Base-by-base conservation (phyloP, 2,888 invertebrate genomes). In the Pyrochroa serraticornis region DNA sequence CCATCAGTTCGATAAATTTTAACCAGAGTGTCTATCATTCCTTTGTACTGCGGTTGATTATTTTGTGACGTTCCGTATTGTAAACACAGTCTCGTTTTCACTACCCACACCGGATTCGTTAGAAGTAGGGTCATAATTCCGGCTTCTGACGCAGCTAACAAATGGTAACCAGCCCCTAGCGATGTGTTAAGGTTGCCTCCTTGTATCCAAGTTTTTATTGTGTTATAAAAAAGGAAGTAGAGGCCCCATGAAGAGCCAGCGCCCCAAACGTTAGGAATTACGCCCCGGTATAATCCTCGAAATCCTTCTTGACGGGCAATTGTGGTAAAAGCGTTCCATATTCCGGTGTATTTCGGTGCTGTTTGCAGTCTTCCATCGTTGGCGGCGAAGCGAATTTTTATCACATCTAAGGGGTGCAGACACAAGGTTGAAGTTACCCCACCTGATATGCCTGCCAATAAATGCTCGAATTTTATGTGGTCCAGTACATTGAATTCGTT, bases 51-150 rank as follows among this genome's bases (percentile, higher is more conserved):
- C 63, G 83, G 81, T 43, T 85, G 58, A 1, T 82, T 67, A 3
- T 80, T 49, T 6, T 70, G 70, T 58, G 83, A 83, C 51, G 87
- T 87, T 72, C 84, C 84, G 79, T 95, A 97, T 80, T 99, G 98
- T 63, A 99, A 85, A 76, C 97, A 98, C 61, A 99, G 84, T 55
- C 97, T 84, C 0, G 99, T 99, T 84, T 99, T 99, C 52, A 96
- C 93, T 60, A 99, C 97, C 99, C 99, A 99, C 71, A 99, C 88
- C 32, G 99, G 99, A 81, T 99, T 99, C 38, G 98, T 97, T 79
- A 98, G 84, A 37, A 93, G 75, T 50, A 97, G 83, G 0, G 97
- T 97, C 1, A 94, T 81, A 31, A 93, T 83, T 6, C 97, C 97
- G 41, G 97, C 93, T 78, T 95, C 88, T 0, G 93, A 88, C 44